These are phyloP conservation scores for Engraulis encrasicolus DNA, from an alignment of 2,113 vertebrate genomes.

Conservation along the genomic window DNA sequence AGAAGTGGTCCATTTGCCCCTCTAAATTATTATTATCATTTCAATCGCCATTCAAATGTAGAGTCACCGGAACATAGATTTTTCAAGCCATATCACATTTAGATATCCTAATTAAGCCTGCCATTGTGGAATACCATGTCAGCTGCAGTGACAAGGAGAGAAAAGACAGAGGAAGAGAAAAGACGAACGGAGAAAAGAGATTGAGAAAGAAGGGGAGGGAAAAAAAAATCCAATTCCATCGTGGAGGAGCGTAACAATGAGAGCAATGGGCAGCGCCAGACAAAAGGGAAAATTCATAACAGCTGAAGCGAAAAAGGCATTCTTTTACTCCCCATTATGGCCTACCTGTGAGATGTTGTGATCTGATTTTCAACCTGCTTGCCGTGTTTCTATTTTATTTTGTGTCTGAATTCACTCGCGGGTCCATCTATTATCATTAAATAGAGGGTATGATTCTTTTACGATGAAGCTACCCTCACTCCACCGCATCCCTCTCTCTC, in stretches of 20 bases:
- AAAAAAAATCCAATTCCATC: slow-evolving; percentile 54
- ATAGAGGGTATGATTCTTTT: slow-evolving; percentile 44
- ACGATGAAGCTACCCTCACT: slow-evolving; percentile 41
- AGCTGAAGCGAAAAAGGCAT: slow-evolving; percentile 50
- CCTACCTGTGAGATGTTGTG: slow-evolving; percentile 47
- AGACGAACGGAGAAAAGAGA: slow-evolving; percentile 10
- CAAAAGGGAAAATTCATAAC: slow-evolving; percentile 54
- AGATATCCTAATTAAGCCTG: slow-evolving; percentile 53
- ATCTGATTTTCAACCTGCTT: slow-evolving; percentile 51
- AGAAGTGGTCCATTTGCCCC: neutral
- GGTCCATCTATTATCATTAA: slow-evolving; percentile 50
- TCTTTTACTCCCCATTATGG: slow-evolving; percentile 56
- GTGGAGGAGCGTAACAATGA: slow-evolving; percentile 49
- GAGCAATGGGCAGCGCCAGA: slow-evolving; percentile 40
- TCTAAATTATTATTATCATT: slow-evolving; percentile 31
- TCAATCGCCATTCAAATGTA: slow-evolving; percentile 26
- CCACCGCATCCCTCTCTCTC: neutral
- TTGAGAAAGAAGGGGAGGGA: neutral
- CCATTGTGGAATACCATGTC: slow-evolving; percentile 51
- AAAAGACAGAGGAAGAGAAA: slow-evolving; percentile 1
- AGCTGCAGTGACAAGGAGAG: slow-evolving; percentile 28
- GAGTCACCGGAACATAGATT: slow-evolving; percentile 40
- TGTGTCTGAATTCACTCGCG: slow-evolving; percentile 40
- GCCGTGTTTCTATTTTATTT: slow-evolving; percentile 39
- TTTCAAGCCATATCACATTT: slow-evolving; percentile 48